phyloP scores from a whole-genome alignment of 2,113 vertebrate species.

The Protomyctophum bolini region DNA sequence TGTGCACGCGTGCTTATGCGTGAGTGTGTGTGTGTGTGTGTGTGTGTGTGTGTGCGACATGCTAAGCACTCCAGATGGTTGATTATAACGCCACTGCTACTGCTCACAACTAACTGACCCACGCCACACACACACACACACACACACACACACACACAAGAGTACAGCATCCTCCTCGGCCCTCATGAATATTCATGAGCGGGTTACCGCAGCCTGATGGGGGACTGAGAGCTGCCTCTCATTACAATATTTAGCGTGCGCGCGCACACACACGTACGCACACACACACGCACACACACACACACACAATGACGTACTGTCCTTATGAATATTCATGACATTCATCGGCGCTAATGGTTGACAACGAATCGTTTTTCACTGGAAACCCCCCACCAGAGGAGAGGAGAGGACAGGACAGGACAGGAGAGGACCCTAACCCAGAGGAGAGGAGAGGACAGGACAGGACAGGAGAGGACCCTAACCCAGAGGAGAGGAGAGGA shows the following conservation, averaged over 20 bases:
- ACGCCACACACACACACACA: neutral
- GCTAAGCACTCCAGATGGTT: slow-evolving; percentile 69
- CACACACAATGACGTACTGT: slow-evolving; percentile 30
- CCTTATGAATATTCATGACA: slow-evolving; percentile 61
- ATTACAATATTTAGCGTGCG: slow-evolving; percentile 63
- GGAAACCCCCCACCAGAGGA: too few relatives aligned
- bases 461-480: too few relatives aligned
- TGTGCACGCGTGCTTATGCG: neutral
- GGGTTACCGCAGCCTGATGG: slow-evolving; percentile 11
- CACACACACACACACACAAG: too few relatives aligned
- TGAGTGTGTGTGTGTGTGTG: slow-evolving; percentile 10
- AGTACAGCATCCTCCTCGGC: slow-evolving; percentile 9
- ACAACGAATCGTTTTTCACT: slow-evolving; percentile 12
- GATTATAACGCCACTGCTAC: slow-evolving; percentile 32
- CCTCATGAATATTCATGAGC: slow-evolving; percentile 68
- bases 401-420: too few relatives aligned
- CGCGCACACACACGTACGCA: too few relatives aligned
- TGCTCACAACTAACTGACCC: slow-evolving; percentile 48
- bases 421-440: too few relatives aligned
- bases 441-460: too few relatives aligned
- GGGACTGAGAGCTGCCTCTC: slow-evolving; percentile 23
- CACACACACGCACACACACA: too few relatives aligned
- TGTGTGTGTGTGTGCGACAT: slow-evolving; percentile 28
- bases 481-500: too few relatives aligned
- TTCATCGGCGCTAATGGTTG: slow-evolving; percentile 10